Conservation (phyloP, 2,888 invertebrate genomes). For the Eupithecia subfuscata region DNA sequence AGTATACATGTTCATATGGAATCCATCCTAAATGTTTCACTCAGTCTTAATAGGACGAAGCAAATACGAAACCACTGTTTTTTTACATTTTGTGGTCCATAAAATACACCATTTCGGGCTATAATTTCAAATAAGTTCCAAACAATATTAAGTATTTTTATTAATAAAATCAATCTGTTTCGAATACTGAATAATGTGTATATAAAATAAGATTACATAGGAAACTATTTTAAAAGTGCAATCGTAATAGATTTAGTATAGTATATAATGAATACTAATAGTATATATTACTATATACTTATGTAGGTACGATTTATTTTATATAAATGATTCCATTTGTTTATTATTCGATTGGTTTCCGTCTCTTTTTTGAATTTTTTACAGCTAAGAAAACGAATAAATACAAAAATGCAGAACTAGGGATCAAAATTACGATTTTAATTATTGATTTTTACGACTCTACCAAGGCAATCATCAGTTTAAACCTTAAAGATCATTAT, state of each 20-base stretch:
- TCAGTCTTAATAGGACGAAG: not conserved
- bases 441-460: not conserved
- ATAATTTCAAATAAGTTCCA: not conserved
- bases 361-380: not conserved
- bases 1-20: not conserved
- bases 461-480: not conserved
- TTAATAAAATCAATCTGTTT: not conserved
- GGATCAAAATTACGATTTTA: not conserved
- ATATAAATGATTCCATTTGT: conserved; percentile 42
- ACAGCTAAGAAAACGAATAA: not conserved
- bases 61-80: not conserved
- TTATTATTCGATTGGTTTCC: conserved; percentile 4
- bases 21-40: not conserved
- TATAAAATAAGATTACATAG: conserved; percentile 51
- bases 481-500: not conserved
- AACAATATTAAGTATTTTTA: not conserved
- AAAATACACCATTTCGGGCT: not conserved
- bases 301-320: conserved; percentile 40
- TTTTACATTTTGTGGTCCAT: not conserved
- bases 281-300: conserved; percentile 18
- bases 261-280: conserved; percentile 44
- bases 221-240: conserved; percentile 69
- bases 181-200: conserved; percentile 36
- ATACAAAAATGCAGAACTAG: not conserved
- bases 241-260: conserved; percentile 69